Base-by-base conservation (phyloP, 1,140 invertebrate species). In the Drosophila sturtevanti region DNA sequence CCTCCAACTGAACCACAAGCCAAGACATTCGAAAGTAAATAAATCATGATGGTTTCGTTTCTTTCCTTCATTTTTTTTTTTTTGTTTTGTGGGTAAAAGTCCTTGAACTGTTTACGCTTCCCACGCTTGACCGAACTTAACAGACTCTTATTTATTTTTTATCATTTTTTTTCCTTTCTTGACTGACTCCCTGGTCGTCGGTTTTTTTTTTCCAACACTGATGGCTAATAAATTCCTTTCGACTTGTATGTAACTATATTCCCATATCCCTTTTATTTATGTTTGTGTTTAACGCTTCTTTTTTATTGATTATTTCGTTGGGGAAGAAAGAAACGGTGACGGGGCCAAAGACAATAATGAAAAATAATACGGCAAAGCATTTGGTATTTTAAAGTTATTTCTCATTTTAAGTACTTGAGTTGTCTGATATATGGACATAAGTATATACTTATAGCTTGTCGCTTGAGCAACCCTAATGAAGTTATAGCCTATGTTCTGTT, bases 11-110 rank as follows among this genome's bases (percentile, higher is more conserved):
- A 75, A 81, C 62, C 81, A 37, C 75, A 68, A 69, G 64, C 63
- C 58, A 87, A 86, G 74, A 72, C 70, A 81, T 81, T 81, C 51
- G 61, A 81, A 86, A 82, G 79, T 79, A 87, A 89, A 87, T 87
- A 87, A 89, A 87, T 87, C 84, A 87, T 87, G 84, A 70, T 77
- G 75, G 56, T 66, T 70, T 22, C 41, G 27, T 14, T 34, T 56
- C 24, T 56, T 56, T 34, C 14, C 27, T 4, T 52, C 1, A 24
- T 18, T 52, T 56, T 34, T 14, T 18, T 56, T 22, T 51, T 27
- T 54, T 14, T 62, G 16, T 62, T 48, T 34, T 56, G 37, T 35
- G 63, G 63, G 12, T 24, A 41, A 38, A 65, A 73, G 65, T 89
- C 76, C 79, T 89, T 87, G 84, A 87, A 89, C 79, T 87, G 84